Evolutionary conservation across 1,140 invertebrate genomes (phyloP).

Genomic region (Sminthurides bifidus): DNA sequence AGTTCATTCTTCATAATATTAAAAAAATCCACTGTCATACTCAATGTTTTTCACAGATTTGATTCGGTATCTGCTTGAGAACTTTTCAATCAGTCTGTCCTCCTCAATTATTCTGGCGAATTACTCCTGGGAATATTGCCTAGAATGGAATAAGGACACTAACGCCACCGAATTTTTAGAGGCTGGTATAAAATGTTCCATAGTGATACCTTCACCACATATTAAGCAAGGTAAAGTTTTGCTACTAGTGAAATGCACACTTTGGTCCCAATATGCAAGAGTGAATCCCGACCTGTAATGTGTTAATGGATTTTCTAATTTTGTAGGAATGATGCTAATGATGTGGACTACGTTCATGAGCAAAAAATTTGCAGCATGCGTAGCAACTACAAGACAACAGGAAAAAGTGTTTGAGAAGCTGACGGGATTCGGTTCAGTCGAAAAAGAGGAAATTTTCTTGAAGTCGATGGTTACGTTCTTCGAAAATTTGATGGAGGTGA

Average conservation of each 20-base stretch:
- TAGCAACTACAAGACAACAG: slow-evolving; percentile 60
- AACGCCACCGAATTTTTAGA: slow-evolving; percentile 51
- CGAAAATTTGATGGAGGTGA: slow-evolving; percentile 58
- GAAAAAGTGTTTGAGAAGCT: slow-evolving; percentile 75
- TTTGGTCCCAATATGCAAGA: slow-evolving; percentile 5
- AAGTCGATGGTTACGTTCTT: slow-evolving; percentile 57
- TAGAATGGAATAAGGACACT: slow-evolving; percentile 69
- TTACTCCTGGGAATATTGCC: slow-evolving; percentile 78
- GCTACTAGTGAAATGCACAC: slow-evolving; percentile 2
- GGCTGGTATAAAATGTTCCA: slow-evolving; percentile 49
- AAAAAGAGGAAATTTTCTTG: slow-evolving; percentile 62
- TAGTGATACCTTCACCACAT: slow-evolving; percentile 47
- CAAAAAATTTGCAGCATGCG: slow-evolving; percentile 39
- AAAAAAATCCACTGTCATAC: too few relatives aligned
- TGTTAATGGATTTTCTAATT: slow-evolving; percentile 5
- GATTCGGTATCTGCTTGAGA: slow-evolving; percentile 49
- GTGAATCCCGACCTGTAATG: neutral
- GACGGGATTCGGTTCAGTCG: slow-evolving; percentile 63
- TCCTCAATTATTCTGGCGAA: slow-evolving; percentile 65
- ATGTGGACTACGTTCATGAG: slow-evolving; percentile 56
- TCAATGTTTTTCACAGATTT: slow-evolving; percentile 33
- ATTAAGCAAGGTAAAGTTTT: slow-evolving; percentile 48
- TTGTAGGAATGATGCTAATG: slow-evolving; percentile 57
- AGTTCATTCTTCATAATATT: slow-evolving; percentile 7
- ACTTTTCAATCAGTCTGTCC: slow-evolving; percentile 75